Evolutionary conservation across 2,113 vertebrate genomes (phyloP), one percentile per base, ranked within the genome.

Genomic region (Agelaius tricolor): DNA sequence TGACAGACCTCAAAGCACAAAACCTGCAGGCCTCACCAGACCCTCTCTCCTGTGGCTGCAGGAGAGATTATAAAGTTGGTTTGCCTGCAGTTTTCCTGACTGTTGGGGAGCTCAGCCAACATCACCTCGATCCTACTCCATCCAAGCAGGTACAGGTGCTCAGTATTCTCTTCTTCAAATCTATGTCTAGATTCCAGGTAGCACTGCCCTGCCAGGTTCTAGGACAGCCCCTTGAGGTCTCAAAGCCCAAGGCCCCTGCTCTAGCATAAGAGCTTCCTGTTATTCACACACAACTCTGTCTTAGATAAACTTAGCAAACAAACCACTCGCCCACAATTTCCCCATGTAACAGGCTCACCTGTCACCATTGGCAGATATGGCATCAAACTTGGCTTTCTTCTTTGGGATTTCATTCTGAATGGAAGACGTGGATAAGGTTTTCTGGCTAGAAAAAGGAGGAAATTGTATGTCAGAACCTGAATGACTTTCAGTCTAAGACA

Each of bases 381-480:
- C 98, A 90, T 98, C 98, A 97, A 98, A 98, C 96, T 98, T 98
- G 94, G 98, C 96, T 89, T 98, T 98, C 97, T 98, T 98, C 98
- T 98, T 98, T 98, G 98, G 98, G 87, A 98, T 98, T 98, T 98
- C 98, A 1, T 98, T 98, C 97, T 98, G 98, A 97, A 98, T 98
- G 89, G 98, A 98, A 96, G 98, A 98, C 31, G 98, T 98, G 89
- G 98, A 98, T 97, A 98, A 97, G 91, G 98, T 98, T 98, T 98
- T 98, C 98, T 98, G 98, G 97, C 98, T 98, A 61, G 83, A 96
- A 96, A 83, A 94, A 91, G 14, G 10, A 97, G 71, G 96, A 86
- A 97, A 69, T 71, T 6, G 33, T 15, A 66, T 52, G 67, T 98
- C 95, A 98, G 93, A 97, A 89, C 84, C 81, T 68, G 96, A 89